Evolutionary conservation across 2,113 vertebrate genomes (phyloP).

Genomic region (Redunca redunca): DNA sequence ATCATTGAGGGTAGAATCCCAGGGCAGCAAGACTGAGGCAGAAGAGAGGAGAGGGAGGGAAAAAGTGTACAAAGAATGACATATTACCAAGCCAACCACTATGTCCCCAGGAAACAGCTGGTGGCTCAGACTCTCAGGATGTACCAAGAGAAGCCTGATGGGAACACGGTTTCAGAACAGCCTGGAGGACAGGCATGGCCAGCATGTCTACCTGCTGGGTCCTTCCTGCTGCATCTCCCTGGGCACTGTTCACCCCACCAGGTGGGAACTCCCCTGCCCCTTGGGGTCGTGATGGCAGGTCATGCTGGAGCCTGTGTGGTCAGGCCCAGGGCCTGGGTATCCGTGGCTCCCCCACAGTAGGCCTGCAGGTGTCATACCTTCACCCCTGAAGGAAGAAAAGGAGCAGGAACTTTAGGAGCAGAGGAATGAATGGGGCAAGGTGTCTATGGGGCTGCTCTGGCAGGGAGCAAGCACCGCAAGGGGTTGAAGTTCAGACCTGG

Average conservation of each 20-base stretch:
- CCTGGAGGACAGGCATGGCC: not conserved
- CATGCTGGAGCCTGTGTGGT: not conserved
- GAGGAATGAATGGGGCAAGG: not conserved
- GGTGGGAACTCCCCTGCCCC: no score
- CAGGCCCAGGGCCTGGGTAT: not conserved
- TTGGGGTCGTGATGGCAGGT: not conserved
- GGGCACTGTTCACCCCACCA: not conserved
- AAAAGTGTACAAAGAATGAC: not conserved
- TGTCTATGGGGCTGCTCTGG: not conserved
- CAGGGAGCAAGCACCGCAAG: not conserved
- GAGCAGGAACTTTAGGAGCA: not conserved
- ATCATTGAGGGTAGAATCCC: not conserved
- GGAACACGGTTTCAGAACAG: not conserved
- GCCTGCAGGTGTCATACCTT: not conserved
- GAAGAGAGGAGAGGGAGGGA: not conserved
- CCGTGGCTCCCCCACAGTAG: rapidly evolving
- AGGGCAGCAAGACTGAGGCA: not conserved
- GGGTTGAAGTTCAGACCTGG: not conserved
- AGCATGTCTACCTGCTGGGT: not conserved
- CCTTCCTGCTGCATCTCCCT: not conserved
- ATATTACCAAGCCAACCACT: not conserved
- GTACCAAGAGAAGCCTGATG: not conserved
- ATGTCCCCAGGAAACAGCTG: not conserved
- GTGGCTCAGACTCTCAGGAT: not conserved
- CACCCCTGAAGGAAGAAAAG: not conserved